Evolutionary conservation across 2,797 vertebrate species (phyloP).

Genomic region (Pseudochaenichthys georgianus): DNA sequence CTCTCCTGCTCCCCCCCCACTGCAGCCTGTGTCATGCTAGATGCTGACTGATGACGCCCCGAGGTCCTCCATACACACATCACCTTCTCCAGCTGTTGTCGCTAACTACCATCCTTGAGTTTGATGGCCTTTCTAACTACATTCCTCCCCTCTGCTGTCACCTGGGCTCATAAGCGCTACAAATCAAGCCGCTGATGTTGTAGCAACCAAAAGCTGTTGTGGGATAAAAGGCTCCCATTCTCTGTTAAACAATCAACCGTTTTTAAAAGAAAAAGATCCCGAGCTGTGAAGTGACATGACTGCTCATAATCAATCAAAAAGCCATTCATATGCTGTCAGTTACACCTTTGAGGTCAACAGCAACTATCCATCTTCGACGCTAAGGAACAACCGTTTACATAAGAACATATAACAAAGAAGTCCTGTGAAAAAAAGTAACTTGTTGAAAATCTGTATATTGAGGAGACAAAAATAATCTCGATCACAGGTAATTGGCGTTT

Average conservation of each 20-base stretch:
- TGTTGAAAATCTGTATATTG: slow-evolving; percentile 2
- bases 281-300: slow-evolving; percentile 31
- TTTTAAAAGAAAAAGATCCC: slow-evolving; percentile 35
- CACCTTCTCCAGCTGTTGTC: slow-evolving; percentile 82
- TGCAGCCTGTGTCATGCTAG: slow-evolving; percentile 66
- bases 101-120: slow-evolving; percentile 80
- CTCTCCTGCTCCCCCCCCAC: slow-evolving; percentile 45
- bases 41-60: slow-evolving; percentile 80
- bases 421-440: slow-evolving; percentile 6
- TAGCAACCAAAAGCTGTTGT: slow-evolving; percentile 72
- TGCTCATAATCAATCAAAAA: slow-evolving; percentile 59
- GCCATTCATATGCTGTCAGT: slow-evolving; percentile 34
- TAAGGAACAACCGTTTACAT: slow-evolving; percentile 13
- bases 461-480: slow-evolving; percentile 24
- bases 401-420: neutral
- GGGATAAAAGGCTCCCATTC: slow-evolving; percentile 44
- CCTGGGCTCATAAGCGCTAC: slow-evolving; percentile 71
- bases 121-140: slow-evolving; percentile 80
- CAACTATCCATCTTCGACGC: slow-evolving; percentile 22
- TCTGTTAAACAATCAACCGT: slow-evolving; percentile 51
- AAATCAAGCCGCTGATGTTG: slow-evolving; percentile 80
- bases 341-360: slow-evolving; percentile 15
- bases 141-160: slow-evolving; percentile 81
- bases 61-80: slow-evolving; percentile 68
- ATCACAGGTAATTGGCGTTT: slow-evolving; percentile 55